These are phyloP conservation scores for Epistrophella euchroma DNA, from an alignment of 2,888 invertebrate genomes.

Conservation along the genomic window DNA sequence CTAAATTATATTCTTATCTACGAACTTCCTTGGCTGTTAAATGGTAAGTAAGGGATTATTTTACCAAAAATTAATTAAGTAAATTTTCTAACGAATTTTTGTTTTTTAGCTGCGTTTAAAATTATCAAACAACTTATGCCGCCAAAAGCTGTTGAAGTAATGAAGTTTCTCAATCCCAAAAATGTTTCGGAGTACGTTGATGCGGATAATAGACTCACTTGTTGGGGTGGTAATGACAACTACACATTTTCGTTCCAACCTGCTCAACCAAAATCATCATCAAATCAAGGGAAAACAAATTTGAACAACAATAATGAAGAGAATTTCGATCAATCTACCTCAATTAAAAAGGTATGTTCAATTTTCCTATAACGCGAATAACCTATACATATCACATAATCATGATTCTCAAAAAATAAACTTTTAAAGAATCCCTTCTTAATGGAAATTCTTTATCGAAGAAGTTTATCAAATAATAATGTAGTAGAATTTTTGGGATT, in stretches of 20 bases:
- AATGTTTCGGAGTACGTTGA: slow-evolving; percentile 90
- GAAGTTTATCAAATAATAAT: background rate
- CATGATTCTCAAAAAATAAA: background rate
- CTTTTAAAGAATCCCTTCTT: background rate
- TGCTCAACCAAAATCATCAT: slow-evolving; percentile 6
- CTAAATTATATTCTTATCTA: slow-evolving; percentile 95
- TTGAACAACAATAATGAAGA: slow-evolving; percentile 50
- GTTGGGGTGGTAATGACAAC: slow-evolving; percentile 92
- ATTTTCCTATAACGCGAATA: background rate
- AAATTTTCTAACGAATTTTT: slow-evolving; percentile 9
- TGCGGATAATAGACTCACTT: slow-evolving; percentile 89
- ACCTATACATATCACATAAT: background rate
- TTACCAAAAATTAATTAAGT: background rate
- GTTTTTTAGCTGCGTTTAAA: slow-evolving; percentile 92
- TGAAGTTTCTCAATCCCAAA: slow-evolving; percentile 92
- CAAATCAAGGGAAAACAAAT: slow-evolving; percentile 13
- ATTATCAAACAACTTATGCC: slow-evolving; percentile 94
- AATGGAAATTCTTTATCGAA: background rate
- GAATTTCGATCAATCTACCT: slow-evolving; percentile 27
- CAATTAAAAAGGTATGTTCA: slow-evolving; percentile 42
- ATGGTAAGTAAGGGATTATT: slow-evolving; percentile 85
- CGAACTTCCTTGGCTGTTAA: slow-evolving; percentile 97
- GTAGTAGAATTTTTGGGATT: background rate
- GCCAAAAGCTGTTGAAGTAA: slow-evolving; percentile 93
- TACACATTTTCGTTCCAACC: slow-evolving; percentile 83